A percentile compares a stretch with the other conserved stretches of the same genome.
These are phyloP conservation scores for Drosophila paranaensis DNA, from an alignment of 2,888 invertebrate species.

Conservation along the genomic window DNA sequence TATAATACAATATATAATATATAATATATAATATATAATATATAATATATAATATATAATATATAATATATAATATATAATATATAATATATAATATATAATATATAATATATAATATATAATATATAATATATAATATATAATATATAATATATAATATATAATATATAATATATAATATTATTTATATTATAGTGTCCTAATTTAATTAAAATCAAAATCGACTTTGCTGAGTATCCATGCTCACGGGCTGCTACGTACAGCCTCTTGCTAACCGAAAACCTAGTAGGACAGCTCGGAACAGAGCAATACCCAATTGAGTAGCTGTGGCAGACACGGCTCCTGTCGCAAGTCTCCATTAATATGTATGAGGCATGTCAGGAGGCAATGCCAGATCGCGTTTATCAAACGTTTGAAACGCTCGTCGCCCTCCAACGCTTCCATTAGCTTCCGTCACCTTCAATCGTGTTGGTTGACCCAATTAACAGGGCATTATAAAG, in stretches of 20 bases:
- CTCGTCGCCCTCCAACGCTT: conserved; percentile 32
- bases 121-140: no score
- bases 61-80: no score
- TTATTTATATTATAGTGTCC: no score
- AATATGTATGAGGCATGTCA: conserved; percentile 75
- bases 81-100: no score
- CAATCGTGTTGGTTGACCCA: conserved; percentile 61
- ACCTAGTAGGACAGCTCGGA: conserved; percentile 28
- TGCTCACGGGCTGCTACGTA: conserved; percentile 9
- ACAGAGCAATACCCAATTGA: conserved; percentile 51
- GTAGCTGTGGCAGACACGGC: conserved; percentile 8
- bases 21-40: no score
- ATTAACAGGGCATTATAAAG: conserved; percentile 71
- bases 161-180: no score
- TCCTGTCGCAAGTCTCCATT: conserved; percentile 40
- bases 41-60: no score
- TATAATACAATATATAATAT: no score
- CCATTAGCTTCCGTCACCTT: conserved; percentile 22
- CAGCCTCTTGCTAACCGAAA: background rate
- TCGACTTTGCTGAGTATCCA: conserved; percentile 19
- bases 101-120: no score
- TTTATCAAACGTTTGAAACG: conserved; percentile 68
- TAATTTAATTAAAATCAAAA: conserved; percentile 13
- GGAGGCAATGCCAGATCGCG: conserved; percentile 73
- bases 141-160: no score